Evolutionary conservation across 2,113 vertebrate species (phyloP).

Genomic region (Erythrolamprus reginae): DNA sequence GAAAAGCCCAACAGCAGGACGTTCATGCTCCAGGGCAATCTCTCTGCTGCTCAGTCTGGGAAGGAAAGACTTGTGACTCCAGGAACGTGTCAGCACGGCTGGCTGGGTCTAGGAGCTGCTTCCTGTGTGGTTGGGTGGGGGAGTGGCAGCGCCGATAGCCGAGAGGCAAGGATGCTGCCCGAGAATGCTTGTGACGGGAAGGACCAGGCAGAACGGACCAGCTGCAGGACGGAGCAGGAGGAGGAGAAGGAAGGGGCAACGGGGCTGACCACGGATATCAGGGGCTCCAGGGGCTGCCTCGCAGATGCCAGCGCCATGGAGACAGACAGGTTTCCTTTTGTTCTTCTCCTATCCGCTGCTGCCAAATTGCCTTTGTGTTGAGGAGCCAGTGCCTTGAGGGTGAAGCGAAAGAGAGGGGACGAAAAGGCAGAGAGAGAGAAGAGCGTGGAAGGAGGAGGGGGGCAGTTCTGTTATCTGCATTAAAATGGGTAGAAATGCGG

Average conservation of each 20-base stretch:
- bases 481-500: not conserved
- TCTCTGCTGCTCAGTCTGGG: not conserved
- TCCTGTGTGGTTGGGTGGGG: constrained; percentile 31
- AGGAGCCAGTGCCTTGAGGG: constrained; percentile 24
- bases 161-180: not conserved
- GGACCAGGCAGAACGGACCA: not conserved
- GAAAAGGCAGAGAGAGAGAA: not conserved
- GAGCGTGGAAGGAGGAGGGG: not conserved
- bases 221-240: not conserved
- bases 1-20: not conserved
- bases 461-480: not conserved
- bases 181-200: not conserved
- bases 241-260: not conserved
- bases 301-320: not conserved
- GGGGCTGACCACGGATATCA: not conserved
- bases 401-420: not conserved
- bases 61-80: not conserved
- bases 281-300: not conserved
- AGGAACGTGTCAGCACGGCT: constrained; percentile 13
- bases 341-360: not conserved
- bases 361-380: not conserved
- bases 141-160: not conserved
- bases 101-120: constrained; percentile 12
- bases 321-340: not conserved
- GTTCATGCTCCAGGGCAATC: not conserved